Conservation (phyloP, 2,797 vertebrate species). For the Enteromius trimaculatus region DNA sequence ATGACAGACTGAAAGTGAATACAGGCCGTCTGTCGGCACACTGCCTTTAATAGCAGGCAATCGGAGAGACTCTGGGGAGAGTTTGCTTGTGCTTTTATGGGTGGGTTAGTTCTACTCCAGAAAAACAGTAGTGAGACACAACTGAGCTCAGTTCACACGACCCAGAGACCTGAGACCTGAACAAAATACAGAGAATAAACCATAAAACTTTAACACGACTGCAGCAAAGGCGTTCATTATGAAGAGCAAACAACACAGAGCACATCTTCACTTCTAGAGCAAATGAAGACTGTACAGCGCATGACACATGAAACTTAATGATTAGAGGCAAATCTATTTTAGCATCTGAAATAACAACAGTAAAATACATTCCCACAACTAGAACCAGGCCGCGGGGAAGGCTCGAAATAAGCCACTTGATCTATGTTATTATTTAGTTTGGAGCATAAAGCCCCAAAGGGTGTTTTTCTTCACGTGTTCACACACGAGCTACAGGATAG, state of each 20-base stretch:
- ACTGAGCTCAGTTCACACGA: slow-evolving; percentile 25
- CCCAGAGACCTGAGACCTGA: not conserved
- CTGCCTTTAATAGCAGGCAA: slow-evolving; percentile 19
- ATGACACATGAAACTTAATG: slow-evolving; percentile 58
- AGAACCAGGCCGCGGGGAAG: slow-evolving; percentile 65
- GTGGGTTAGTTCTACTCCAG: not conserved
- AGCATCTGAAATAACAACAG: slow-evolving; percentile 64
- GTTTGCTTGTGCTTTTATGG: slow-evolving; percentile 23
- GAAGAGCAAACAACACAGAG: not conserved
- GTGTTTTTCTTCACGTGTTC: slow-evolving; percentile 25
- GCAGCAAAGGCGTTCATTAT: not conserved
- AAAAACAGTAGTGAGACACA: slow-evolving; percentile 29
- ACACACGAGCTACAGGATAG: slow-evolving; percentile 64
- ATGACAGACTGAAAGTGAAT: slow-evolving; percentile 27
- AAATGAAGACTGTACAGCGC: slow-evolving; percentile 42
- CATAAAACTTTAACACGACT: not conserved
- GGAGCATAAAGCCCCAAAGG: slow-evolving; percentile 68
- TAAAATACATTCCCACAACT: slow-evolving; percentile 61
- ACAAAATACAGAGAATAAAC: not conserved
- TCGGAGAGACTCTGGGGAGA: slow-evolving; percentile 9
- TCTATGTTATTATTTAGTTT: slow-evolving; percentile 76
- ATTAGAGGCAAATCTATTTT: slow-evolving; percentile 55
- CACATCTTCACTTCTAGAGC: slow-evolving; percentile 63
- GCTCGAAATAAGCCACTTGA: slow-evolving; percentile 68
- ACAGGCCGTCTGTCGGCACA: slow-evolving; percentile 21